Conservation (phyloP, 1,140 invertebrate species). For the Microvelia longipes region DNA sequence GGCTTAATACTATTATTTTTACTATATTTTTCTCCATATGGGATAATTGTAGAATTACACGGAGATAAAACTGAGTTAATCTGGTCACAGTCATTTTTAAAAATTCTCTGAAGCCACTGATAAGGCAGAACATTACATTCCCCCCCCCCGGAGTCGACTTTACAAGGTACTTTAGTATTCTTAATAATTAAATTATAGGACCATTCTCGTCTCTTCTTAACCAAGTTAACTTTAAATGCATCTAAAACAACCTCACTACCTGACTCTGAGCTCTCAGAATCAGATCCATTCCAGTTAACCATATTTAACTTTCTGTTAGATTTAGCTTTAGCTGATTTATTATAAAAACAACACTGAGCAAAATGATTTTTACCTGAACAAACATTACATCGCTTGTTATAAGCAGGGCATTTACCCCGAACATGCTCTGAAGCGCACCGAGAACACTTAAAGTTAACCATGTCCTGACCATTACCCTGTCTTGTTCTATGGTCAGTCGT, state of each 20-base stretch:
- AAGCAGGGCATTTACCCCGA: background rate
- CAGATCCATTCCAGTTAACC: background rate
- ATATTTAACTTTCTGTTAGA: background rate
- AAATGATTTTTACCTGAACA: background rate
- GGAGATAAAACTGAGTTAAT: background rate
- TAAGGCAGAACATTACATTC: background rate
- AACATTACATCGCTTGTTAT: background rate
- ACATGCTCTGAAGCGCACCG: background rate
- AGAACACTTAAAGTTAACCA: background rate
- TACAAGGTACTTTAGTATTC: background rate
- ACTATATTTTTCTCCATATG: background rate
- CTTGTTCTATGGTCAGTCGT: background rate
- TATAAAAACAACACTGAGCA: background rate
- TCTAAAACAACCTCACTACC: background rate
- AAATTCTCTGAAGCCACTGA: background rate
- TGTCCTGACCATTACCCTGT: background rate
- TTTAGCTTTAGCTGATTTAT: background rate
- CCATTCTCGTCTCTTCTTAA: background rate
- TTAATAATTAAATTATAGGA: background rate
- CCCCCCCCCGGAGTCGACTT: background rate
- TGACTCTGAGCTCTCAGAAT: background rate
- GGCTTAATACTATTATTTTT: background rate
- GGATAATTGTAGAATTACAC: background rate
- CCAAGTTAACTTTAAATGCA: background rate
- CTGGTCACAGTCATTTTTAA: background rate